Evolutionary conservation across 1,140 invertebrate genomes (phyloP), one percentile per base, ranked within the genome.

Genomic region (Cyphomyrmex costatus): DNA sequence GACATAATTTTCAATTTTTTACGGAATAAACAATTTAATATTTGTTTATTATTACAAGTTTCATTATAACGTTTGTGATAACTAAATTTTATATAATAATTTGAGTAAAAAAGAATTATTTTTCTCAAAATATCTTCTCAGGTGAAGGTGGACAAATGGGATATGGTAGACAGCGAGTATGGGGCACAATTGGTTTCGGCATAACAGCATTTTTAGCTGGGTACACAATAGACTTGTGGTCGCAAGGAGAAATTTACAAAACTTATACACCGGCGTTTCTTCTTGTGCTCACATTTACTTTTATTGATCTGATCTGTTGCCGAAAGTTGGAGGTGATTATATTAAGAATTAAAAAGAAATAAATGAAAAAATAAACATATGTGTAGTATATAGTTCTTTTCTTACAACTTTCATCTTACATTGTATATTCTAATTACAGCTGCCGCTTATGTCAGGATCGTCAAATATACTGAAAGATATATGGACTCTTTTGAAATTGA

Each of bases 181-280:
- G 97, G 97, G 97, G 97, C 42, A 97, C 97, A 0, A 96, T 97
- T 49, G 97, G 97, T 21, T 98, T 97, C 91, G 97, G 97, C 30
- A 86, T 96, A 1, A 96, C 97, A 1, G 97, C 97, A 0, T 89
- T 97, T 1, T 86, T 97, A 0, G 95, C 97, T 1, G 97, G 97
- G 0, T 96, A 96, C 91, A 92, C 96, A 0, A 95, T 97, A 0
- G 96, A 98, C 90, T 86, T 92, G 21, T 95, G 95, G 90, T 96
- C 96, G 6, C 95, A 95, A 6, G 93, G 93, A 7, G 92, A 95
- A 87, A 90, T 93, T 0, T 89, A 94, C 0, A 97, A 97, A 89
- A 96, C 96, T 86, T 97, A 97, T 88, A 96, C 96, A 0, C 97
- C 97, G 0, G 97, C 97, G 0, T 96, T 98, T 87, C 42, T 97